Evolutionary conservation across 2,113 vertebrate species (phyloP).

Genomic region (Garra rufa): DNA sequence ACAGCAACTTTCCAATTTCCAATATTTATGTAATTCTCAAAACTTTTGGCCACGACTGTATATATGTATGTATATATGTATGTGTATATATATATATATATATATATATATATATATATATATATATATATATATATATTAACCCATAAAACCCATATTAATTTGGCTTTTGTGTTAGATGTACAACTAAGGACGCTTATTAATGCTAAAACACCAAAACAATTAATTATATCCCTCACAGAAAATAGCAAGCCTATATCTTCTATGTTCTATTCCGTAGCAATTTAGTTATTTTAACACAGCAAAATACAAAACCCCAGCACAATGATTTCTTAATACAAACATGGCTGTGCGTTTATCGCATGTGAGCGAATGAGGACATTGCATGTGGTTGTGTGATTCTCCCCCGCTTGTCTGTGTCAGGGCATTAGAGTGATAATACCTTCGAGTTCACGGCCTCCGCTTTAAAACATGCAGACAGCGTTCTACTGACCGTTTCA

Average conservation of each 20-base stretch:
- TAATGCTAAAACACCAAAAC: not conserved
- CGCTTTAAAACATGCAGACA: slow-evolving; percentile 28
- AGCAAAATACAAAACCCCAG: not conserved
- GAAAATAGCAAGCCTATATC: not conserved
- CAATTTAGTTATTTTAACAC: not conserved
- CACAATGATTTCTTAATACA: not conserved
- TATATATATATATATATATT: too few relatives aligned
- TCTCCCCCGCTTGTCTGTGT: not conserved
- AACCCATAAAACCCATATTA: too few relatives aligned
- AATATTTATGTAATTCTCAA: too few relatives aligned
- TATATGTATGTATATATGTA: too few relatives aligned
- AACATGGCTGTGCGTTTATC: not conserved
- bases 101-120: too few relatives aligned
- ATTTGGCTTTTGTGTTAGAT: too few relatives aligned
- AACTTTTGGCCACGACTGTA: too few relatives aligned
- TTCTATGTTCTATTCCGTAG: not conserved
- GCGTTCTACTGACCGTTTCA: slow-evolving; percentile 26
- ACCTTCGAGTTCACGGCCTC: slow-evolving; percentile 17
- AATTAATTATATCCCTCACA: not conserved
- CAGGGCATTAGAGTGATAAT: slow-evolving; percentile 38
- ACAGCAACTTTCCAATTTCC: too few relatives aligned
- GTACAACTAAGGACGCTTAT: not conserved
- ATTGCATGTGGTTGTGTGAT: not conserved
- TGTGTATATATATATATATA: too few relatives aligned
- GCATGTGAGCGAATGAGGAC: slow-evolving; percentile 29